These are phyloP conservation scores for Quiscalus mexicanus DNA, from an alignment of 2,113 vertebrate species.

Conservation along the genomic window DNA sequence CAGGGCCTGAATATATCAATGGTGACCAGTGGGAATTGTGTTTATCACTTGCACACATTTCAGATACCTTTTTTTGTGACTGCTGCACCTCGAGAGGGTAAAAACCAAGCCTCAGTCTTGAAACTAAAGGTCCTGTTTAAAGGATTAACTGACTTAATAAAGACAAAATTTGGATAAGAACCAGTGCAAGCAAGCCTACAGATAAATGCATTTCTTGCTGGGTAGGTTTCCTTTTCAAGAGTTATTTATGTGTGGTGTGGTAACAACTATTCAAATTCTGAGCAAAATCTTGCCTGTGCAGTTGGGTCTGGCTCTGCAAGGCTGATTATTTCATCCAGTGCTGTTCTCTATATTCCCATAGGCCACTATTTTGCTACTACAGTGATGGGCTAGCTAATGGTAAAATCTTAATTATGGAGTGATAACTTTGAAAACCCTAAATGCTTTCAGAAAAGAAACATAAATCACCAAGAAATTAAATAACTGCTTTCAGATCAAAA, in stretches of 20 bases:
- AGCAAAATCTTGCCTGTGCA: constrained; percentile 18
- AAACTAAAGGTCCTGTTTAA: not conserved
- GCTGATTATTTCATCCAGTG: not conserved
- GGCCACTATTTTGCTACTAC: not conserved
- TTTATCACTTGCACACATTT: not conserved
- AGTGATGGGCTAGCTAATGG: constrained; percentile 16
- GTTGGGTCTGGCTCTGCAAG: constrained; percentile 36
- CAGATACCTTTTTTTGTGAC: not conserved
- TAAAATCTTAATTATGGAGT: constrained; percentile 53
- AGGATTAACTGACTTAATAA: not conserved
- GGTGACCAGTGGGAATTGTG: not conserved
- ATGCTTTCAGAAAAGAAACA: constrained; percentile 29
- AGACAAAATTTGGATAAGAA: constrained; percentile 13
- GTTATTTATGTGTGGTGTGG: not conserved
- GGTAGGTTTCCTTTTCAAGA: not conserved
- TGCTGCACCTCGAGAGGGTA: not conserved
- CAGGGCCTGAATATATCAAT: not conserved
- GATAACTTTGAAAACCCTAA: constrained; percentile 47
- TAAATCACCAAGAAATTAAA: constrained; percentile 43
- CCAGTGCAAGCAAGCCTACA: not conserved
- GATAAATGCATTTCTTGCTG: not conserved
- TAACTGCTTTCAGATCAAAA: constrained; percentile 58
- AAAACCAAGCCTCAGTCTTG: not conserved
- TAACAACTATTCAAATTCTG: not conserved
- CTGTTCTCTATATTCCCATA: not conserved